Evolutionary conservation across 2,113 vertebrate species (phyloP).

Genomic region (Pomatorhinus ruficollis): DNA sequence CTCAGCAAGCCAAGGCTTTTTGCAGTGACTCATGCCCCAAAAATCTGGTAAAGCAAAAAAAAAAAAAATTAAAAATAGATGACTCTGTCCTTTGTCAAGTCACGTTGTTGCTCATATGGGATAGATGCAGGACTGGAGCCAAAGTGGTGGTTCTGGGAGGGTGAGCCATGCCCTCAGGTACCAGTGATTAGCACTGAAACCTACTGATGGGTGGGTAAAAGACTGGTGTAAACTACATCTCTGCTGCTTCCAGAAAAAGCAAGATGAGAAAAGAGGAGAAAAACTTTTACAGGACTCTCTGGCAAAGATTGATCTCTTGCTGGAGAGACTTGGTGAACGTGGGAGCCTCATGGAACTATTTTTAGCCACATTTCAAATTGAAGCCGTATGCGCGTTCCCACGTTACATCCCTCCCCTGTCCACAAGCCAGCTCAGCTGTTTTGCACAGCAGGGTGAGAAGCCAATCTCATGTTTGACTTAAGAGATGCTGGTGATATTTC

Average conservation of each 20-base stretch:
- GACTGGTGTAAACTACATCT: not conserved
- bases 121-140: not conserved
- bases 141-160: not conserved
- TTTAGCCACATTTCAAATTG: constrained; percentile 24
- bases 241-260: not conserved
- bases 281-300: not conserved
- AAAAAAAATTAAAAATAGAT: not conserved
- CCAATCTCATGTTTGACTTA: not conserved
- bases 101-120: not conserved
- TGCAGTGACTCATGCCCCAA: not conserved
- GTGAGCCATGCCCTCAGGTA: not conserved
- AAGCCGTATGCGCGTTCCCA: constrained; percentile 28
- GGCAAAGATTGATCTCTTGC: not conserved
- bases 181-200: not conserved
- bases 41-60: not conserved
- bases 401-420: not conserved
- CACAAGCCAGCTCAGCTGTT: constrained; percentile 31
- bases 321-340: not conserved
- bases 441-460: not conserved
- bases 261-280: not conserved
- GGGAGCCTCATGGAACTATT: constrained; percentile 39
- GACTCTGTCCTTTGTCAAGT: not conserved
- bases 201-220: not conserved
- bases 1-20: not conserved
- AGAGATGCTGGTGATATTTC: not conserved